These are phyloP conservation scores for Galleria mellonella DNA, from an alignment of 1,140 invertebrate species.

Conservation along the genomic window DNA sequence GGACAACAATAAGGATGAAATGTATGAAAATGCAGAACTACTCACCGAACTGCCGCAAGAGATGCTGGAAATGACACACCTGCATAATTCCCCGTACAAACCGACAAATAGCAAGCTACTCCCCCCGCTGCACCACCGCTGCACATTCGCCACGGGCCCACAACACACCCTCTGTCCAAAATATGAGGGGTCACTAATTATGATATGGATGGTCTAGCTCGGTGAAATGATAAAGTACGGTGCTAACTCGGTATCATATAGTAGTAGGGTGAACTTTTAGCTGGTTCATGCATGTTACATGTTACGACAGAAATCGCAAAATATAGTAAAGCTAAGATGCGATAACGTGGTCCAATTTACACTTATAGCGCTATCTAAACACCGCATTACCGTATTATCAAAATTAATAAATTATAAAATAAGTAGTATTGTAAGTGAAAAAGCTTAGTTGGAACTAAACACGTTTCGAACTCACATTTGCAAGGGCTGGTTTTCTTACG, in stretches of 20 bases:
- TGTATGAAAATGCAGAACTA: constrained; percentile 25
- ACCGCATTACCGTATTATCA: constrained; percentile 42
- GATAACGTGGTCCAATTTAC: constrained; percentile 42
- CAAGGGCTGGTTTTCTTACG: constrained; percentile 91
- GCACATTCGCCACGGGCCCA: constrained; percentile 35
- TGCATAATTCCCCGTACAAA: constrained; percentile 68
- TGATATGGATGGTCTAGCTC: constrained; percentile 50
- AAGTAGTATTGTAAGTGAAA: constrained; percentile 27
- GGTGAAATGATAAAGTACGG: constrained; percentile 11
- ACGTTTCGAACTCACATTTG: constrained; percentile 84
- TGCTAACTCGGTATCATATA: constrained; percentile 13
- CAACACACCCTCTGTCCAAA: constrained; percentile 67
- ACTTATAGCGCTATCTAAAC: constrained; percentile 57
- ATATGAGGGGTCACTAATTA: constrained; percentile 61
- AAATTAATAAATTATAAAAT: constrained; percentile 27
- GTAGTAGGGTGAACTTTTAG: constrained; percentile 36
- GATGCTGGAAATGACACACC: constrained; percentile 75
- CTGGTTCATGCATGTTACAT: constrained; percentile 57
- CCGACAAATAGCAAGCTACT: constrained; percentile 40
- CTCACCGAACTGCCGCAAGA: constrained; percentile 73
- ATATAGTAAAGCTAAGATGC: constrained; percentile 57
- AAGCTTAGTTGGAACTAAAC: constrained; percentile 31
- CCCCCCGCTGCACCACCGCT: constrained; percentile 34
- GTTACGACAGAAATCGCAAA: constrained; percentile 56
- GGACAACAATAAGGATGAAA: constrained; percentile 9